Evolutionary conservation across 2,797 vertebrate species (phyloP), one percentile per base, ranked within the genome.

Genomic region (Neomorphus geoffroyi): DNA sequence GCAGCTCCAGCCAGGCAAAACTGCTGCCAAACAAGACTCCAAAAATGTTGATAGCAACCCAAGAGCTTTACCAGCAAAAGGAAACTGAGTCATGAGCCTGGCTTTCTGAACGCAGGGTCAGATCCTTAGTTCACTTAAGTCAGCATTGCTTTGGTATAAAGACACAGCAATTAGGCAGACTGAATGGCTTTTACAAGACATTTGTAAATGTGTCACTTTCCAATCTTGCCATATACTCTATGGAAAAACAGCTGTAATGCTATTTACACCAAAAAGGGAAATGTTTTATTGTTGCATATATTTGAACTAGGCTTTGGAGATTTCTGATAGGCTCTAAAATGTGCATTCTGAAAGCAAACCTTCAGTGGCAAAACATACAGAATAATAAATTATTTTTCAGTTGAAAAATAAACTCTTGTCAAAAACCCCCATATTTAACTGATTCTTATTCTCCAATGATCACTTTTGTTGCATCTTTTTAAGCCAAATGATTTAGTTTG

Each of bases 331-430:
- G 94, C 71, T 93, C 64, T 72, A 53, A 95, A 90, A 79, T 0
- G 0, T 81, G 50, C 89, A 65, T 85, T 93, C 93, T 93, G 45
- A 78, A 72, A 88, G 56, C 84, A 93, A 86, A 81, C 45, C 50
- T 96, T 95, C 90, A 82, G 85, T 90, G 92, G 74, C 62, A 95
- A 96, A 96, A 82, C 93, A 87, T 70, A 93, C 62, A 56, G 74
- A 96, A 96, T 96, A 96, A 94, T 89, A 96, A 95, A 84, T 93
- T 95, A 80, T 96, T 95, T 95, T 94, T 93, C 85, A 60, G 80
- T 41, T 88, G 86, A 90, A 81, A 97, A 97, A 90, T 81, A 94
- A 97, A 86, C 91, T 90, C 57, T 96, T 95, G 92, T 97, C 91
- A 94, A 90, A 94, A 56, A 86, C 80, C 92, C 78, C 92, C 92